phyloP scores from a whole-genome alignment of 2,797 vertebrate species.

The Myripristis murdjan region DNA sequence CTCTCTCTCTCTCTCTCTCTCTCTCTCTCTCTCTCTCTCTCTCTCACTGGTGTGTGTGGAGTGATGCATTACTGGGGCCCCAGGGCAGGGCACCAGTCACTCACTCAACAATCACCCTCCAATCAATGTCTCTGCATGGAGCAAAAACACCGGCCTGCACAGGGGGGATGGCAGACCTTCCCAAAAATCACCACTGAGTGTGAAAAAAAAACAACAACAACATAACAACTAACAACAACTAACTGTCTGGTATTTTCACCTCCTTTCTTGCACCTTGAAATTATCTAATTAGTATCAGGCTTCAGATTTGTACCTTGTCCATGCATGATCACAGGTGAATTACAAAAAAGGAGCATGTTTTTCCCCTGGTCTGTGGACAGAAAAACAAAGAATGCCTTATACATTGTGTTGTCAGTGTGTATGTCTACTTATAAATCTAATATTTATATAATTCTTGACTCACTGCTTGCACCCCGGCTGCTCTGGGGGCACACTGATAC shows the following conservation, averaged over 20 bases:
- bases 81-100: slow-evolving; percentile 76
- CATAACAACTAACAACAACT: too few relatives aligned
- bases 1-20: slow-evolving; percentile 52
- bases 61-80: slow-evolving; percentile 78
- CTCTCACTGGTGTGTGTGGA: slow-evolving; percentile 67
- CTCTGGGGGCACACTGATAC: background rate
- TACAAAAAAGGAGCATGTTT: too few relatives aligned
- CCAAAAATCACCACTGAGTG: slow-evolving; percentile 13
- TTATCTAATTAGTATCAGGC: background rate
- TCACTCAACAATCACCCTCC: slow-evolving; percentile 72
- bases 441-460: too few relatives aligned
- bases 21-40: too few relatives aligned
- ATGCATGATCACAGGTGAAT: too few relatives aligned
- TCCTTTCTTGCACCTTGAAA: background rate
- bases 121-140: slow-evolving; percentile 76
- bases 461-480: background rate
- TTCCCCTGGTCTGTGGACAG: too few relatives aligned
- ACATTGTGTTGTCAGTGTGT: too few relatives aligned
- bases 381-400: too few relatives aligned
- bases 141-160: slow-evolving; percentile 50
- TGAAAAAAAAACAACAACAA: too few relatives aligned
- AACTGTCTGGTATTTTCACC: background rate
- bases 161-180: slow-evolving; percentile 36
- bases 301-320: too few relatives aligned
- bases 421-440: too few relatives aligned